Base-by-base conservation (phyloP, 2,113 vertebrate genomes). In the Petromus typicus region DNA sequence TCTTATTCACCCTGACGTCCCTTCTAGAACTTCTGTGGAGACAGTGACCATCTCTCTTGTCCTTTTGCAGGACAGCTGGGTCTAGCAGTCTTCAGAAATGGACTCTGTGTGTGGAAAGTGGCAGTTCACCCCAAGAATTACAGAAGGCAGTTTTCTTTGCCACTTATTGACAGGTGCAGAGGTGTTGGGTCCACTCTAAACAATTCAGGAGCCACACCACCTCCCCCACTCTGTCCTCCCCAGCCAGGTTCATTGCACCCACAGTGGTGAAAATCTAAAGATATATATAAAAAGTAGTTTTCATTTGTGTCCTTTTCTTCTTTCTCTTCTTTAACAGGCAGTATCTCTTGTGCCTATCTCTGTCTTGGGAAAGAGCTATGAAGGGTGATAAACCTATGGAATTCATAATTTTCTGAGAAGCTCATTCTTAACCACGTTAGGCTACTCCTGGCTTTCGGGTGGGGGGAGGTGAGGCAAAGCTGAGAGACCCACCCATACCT, bases 301-400 rank as follows among this genome's bases (percentile, higher is more conserved):
- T 34, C 63, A 40, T 61, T 54, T 43, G 40, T 69, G 83, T 45
- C 54, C 30, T 67, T 76, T 61, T 82, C 43, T 67, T 63, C 67
- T 56, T 61, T 82, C 54, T 86, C 86, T 91, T 69, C 92, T 61
- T 80, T 40, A 78, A 86, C 5, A 30, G 40, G 93, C 40, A 66
- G 7, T 75, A 57, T 69, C 79, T 90, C 51, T 56, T 69, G 9
- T 81, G 92, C 54, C 20, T 32, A 75, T 71, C 83, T 63, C 91
- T 88, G 5, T 59, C 84, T 96, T 22, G 20, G 54, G 54, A 90
- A 90, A 85, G 69, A 84, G 20, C 67, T 20, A n/a, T 48, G 93
- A 76, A 93, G 64, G 34, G 81, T 0, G 0, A 43, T 20, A 51
- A 45, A 56, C 83, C 84, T 95, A 14, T 27, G 40, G 67, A 75